Conservation (phyloP, 2,888 invertebrate species). For the Chrysodeixis includens region DNA sequence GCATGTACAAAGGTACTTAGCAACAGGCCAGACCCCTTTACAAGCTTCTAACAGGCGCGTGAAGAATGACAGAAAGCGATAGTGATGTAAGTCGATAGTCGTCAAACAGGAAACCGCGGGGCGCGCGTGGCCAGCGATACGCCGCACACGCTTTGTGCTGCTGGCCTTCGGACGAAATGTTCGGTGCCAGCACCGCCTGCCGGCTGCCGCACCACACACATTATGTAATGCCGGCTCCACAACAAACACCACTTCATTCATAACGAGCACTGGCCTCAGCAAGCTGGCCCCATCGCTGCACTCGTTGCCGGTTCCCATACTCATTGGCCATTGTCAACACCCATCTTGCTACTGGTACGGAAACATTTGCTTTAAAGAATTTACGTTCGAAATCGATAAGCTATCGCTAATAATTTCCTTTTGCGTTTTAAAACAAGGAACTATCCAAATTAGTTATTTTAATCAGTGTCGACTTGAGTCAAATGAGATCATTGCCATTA, state of each 20-base stretch:
- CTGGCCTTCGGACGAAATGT: slow-evolving; percentile 85
- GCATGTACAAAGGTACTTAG: slow-evolving; percentile 77
- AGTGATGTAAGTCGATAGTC: slow-evolving; percentile 89
- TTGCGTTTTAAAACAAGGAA: slow-evolving; percentile 81
- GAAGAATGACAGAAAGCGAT: slow-evolving; percentile 87
- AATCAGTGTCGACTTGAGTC: slow-evolving; percentile 75
- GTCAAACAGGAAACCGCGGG: slow-evolving; percentile 88
- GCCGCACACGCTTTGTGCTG: slow-evolving; percentile 81
- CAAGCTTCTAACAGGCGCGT: slow-evolving; percentile 84
- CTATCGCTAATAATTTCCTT: slow-evolving; percentile 80
- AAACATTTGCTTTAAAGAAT: slow-evolving; percentile 37
- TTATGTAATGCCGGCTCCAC: slow-evolving; percentile 81
- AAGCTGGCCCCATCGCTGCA: slow-evolving; percentile 69
- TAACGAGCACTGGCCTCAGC: slow-evolving; percentile 72
- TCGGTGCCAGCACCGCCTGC: slow-evolving; percentile 69
- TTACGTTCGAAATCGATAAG: slow-evolving; percentile 67
- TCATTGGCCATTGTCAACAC: slow-evolving; percentile 59
- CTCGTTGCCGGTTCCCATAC: slow-evolving; percentile 61
- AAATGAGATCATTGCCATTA: slow-evolving; percentile 83
- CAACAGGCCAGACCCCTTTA: slow-evolving; percentile 85
- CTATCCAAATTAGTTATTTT: slow-evolving; percentile 74
- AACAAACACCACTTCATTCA: slow-evolving; percentile 84
- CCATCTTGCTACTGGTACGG: slow-evolving; percentile 52
- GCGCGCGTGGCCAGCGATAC: slow-evolving; percentile 85
- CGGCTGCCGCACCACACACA: slow-evolving; percentile 73